Conservation (phyloP, 2,888 invertebrate species). For the Girardia tigrina region DNA sequence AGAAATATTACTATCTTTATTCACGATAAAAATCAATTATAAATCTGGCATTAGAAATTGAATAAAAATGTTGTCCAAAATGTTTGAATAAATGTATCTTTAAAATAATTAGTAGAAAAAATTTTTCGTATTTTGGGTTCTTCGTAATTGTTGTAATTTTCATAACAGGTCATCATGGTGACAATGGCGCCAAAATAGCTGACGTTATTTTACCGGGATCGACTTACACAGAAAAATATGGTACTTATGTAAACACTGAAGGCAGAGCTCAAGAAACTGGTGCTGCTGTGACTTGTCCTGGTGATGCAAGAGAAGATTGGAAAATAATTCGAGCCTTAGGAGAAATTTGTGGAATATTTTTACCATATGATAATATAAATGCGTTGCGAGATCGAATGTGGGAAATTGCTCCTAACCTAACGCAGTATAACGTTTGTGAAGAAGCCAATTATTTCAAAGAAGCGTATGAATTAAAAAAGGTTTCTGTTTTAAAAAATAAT, state of each 20-base stretch:
- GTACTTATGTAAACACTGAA: conserved; percentile 92
- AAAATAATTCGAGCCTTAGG: conserved; percentile 89
- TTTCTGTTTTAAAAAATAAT: conserved; percentile 37
- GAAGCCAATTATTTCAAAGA: conserved; percentile 69
- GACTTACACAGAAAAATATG: conserved; percentile 94
- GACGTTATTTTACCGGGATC: conserved; percentile 81
- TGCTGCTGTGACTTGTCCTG: conserved; percentile 74
- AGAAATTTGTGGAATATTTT: conserved; percentile 63
- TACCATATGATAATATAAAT: conserved; percentile 73
- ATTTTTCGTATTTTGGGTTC: too few relatives aligned
- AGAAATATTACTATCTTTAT: not conserved
- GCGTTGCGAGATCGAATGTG: conserved; percentile 68
- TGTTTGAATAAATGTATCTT: too few relatives aligned
- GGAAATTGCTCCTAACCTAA: conserved; percentile 74
- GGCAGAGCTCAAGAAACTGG: conserved; percentile 82
- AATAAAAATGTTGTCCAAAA: not conserved
- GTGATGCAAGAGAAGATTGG: conserved; percentile 88
- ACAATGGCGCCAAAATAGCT: conserved; percentile 75
- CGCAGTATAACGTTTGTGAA: conserved; percentile 69
- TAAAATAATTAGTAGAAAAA: too few relatives aligned
- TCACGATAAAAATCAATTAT: not conserved
- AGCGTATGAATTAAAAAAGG: conserved; percentile 60
- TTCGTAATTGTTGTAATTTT: too few relatives aligned
- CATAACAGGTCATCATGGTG: conserved; percentile 72
- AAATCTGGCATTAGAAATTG: not conserved